Base-by-base conservation (phyloP, 2,888 invertebrate species). In the Noctua janthina region DNA sequence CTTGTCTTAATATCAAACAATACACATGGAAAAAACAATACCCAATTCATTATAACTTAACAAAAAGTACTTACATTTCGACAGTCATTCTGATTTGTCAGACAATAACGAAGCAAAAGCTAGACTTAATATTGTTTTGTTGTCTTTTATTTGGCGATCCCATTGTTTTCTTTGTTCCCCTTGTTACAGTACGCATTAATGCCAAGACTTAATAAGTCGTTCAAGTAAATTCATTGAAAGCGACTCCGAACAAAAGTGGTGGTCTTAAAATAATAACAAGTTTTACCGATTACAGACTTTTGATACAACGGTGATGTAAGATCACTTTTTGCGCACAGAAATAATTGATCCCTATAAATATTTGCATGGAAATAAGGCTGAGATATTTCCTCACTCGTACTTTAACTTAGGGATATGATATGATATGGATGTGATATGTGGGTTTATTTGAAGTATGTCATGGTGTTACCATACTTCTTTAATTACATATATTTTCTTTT, bases 131-230 rank as follows among this genome's bases (percentile, higher is more conserved):
- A 84, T 84, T 84, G 79, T 89, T 89, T 76, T 79, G 85, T 64
- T 81, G 79, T 84, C 88, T 89, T 81, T 82, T 79, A 89, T 89
- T 88, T 78, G 76, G 76, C 74, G 76, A 68, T 74, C 67, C 74
- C 75, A 87, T 87, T 89, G 90, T 87, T 79, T 84, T 79, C 88
- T 85, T 82, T 87, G 90, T 89, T 78, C 64, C 66, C 75, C 82
- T 88, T 89, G 90, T 88, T 89, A 87, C 79, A 87, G 88, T 79
- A 77, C 73, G 76, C 49, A 89, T 79, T 89, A 85, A 88, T 87
- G 88, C 76, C 79, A 73, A 70, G 78, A 79, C 79, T 89, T 89
- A 85, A 89, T 88, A 73, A 87, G 69, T 89, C 88, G 74, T 78
- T 82, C 78, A 78, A 87, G 76, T 76, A 71, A 89, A 82, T 76